A percentile compares a stretch with the other conserved stretches of the same genome.
Evolutionary conservation across 1,140 invertebrate genomes (phyloP).

Genomic region (Luehdorfia chinensis): DNA sequence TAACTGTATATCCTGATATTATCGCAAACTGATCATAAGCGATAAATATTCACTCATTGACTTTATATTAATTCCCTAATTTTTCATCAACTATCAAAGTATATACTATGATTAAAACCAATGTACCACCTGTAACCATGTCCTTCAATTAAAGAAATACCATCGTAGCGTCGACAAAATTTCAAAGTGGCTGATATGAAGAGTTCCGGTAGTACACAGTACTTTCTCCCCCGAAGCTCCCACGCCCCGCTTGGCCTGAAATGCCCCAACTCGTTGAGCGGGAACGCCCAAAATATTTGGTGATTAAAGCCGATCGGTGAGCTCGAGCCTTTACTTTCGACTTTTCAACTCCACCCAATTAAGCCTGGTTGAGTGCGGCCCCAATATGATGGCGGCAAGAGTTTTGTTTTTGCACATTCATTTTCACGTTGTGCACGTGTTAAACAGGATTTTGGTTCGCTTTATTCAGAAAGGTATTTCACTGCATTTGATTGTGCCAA

Average conservation of each 20-base stretch:
- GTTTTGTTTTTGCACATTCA: slow-evolving; percentile 11
- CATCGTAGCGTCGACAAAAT: slow-evolving; percentile 47
- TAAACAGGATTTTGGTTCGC: background rate
- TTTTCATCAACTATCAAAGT: too few species aligned
- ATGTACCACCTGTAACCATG: too few species aligned
- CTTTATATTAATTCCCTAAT: too few species aligned
- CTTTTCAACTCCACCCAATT: slow-evolving; percentile 49
- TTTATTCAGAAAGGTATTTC: too few species aligned
- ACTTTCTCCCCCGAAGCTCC: slow-evolving; percentile 64
- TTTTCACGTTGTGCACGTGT: background rate
- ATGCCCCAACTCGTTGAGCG: slow-evolving; percentile 43
- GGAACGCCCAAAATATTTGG: slow-evolving; percentile 67
- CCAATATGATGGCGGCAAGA: background rate
- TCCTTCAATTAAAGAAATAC: too few species aligned
- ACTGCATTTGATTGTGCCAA: too few species aligned
- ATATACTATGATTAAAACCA: too few species aligned
- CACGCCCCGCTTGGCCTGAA: slow-evolving; percentile 52
- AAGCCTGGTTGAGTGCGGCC: slow-evolving; percentile 28
- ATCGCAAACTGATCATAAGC: too few species aligned
- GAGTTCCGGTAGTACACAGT: slow-evolving; percentile 42
- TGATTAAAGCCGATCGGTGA: slow-evolving; percentile 27
- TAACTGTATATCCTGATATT: too few species aligned
- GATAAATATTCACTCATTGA: too few species aligned
- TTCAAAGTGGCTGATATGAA: slow-evolving; percentile 39
- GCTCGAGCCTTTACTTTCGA: slow-evolving; percentile 54